phyloP scores from a whole-genome alignment of 1,140 invertebrate species.

The Hetaerina americana region DNA sequence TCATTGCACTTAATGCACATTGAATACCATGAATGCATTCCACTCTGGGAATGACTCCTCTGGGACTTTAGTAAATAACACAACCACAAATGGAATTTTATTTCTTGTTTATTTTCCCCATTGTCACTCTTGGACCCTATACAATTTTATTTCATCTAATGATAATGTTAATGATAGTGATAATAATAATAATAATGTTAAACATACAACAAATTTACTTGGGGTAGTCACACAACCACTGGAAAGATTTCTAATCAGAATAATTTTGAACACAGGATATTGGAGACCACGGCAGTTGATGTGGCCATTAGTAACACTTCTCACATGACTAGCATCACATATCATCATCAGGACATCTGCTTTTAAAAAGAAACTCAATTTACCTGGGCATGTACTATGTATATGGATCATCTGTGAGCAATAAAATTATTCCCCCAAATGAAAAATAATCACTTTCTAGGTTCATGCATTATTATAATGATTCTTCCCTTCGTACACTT shows the following conservation, averaged over 20 bases:
- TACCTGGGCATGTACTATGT: too few species aligned
- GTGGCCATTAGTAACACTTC: background rate
- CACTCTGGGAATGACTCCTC: too few species aligned
- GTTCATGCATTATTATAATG: background rate
- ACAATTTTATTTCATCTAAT: background rate
- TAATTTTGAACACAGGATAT: background rate
- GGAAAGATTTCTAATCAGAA: background rate
- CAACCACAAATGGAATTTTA: background rate
- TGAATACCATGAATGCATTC: too few species aligned
- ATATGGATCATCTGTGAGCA: background rate
- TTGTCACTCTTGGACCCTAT: background rate
- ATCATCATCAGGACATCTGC: background rate
- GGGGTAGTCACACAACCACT: background rate
- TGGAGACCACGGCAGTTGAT: background rate
- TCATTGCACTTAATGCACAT: too few species aligned
- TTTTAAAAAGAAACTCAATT: background rate
- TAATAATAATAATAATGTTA: background rate
- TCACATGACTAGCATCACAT: background rate
- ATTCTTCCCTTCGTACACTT: background rate
- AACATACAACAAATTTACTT: slow-evolving; percentile 1
- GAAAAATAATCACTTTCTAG: background rate
- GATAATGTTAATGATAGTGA: background rate
- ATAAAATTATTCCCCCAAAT: background rate
- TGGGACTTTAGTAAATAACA: too few species aligned
- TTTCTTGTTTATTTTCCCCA: background rate